Percentiles rank a stretch among this genome's conserved stretches.
phyloP scores from a whole-genome alignment of 2,888 invertebrate species.

The Machimus atricapillus region DNA sequence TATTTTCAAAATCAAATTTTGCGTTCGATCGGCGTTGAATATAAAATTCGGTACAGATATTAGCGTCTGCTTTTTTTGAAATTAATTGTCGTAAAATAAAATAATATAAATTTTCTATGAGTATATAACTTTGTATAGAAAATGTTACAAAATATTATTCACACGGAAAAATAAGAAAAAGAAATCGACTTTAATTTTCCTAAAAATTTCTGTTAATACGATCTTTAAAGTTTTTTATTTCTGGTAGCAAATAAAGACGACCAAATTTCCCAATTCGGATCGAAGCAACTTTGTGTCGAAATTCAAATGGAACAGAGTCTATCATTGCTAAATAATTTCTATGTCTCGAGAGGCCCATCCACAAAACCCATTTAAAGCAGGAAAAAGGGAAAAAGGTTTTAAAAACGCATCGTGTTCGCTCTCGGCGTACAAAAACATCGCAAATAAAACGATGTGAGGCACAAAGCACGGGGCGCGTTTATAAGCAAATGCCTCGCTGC shows the following conservation, averaged over 20 bases:
- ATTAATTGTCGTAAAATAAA: too few species aligned
- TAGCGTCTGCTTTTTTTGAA: too few species aligned
- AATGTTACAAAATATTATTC: too few species aligned
- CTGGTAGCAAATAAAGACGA: too few species aligned
- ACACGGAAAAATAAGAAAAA: too few species aligned
- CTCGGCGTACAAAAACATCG: neutral
- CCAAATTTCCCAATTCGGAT: neutral
- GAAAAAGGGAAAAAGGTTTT: neutral
- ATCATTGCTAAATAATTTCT: neutral
- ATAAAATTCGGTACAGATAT: too few species aligned
- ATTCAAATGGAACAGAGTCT: neutral
- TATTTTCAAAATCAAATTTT: too few species aligned
- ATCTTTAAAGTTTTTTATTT: neutral
- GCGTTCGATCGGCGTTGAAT: too few species aligned
- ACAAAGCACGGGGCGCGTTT: neutral
- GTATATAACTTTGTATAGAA: too few species aligned
- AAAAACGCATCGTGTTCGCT: neutral
- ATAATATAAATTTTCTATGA: too few species aligned
- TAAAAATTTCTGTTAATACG: neutral
- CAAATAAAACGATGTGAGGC: neutral
- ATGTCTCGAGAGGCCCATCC: neutral
- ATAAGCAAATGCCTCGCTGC: neutral
- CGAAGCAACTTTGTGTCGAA: neutral
- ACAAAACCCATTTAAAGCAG: neutral
- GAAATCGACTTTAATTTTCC: too few species aligned